A percentile compares a stretch with the other conserved stretches of the same genome.
Conservation (phyloP, 2,113 vertebrate genomes). For the Regulus satrapa region DNA sequence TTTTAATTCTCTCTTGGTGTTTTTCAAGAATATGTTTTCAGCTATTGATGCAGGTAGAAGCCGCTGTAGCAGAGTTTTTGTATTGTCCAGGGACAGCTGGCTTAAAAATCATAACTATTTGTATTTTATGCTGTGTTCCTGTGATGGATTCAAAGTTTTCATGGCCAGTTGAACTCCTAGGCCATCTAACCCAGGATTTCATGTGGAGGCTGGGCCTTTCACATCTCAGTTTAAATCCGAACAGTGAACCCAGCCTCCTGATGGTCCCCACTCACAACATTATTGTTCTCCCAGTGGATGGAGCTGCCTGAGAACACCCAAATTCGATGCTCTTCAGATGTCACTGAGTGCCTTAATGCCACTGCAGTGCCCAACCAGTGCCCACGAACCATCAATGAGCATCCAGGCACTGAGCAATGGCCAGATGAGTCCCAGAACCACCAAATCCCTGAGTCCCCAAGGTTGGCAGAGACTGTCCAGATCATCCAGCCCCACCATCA, state of each 20-base stretch:
- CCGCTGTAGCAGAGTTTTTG: not conserved
- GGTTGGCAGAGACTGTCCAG: not conserved
- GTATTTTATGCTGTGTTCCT: not conserved
- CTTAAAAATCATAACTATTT: not conserved
- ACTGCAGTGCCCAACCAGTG: not conserved
- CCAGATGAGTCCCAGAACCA: not conserved
- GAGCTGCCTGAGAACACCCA: not conserved
- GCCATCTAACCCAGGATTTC: not conserved
- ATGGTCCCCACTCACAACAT: not conserved
- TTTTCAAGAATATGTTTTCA: not conserved
- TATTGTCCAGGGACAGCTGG: not conserved
- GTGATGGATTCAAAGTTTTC: not conserved
- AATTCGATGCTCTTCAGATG: not conserved
- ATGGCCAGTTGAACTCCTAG: not conserved
- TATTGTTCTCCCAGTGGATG: not conserved
- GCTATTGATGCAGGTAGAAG: not conserved
- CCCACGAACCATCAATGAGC: not conserved
- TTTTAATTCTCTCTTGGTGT: not conserved
- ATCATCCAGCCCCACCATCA: not conserved
- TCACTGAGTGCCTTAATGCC: not conserved
- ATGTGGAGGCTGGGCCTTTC: not conserved
- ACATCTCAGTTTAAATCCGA: not conserved
- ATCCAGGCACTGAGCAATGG: not conserved
- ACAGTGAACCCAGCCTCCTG: not conserved
- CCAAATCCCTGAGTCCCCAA: not conserved